These are phyloP conservation scores for Sebastolobus alascanus DNA, from an alignment of 2,797 vertebrate genomes.

Conservation along the genomic window DNA sequence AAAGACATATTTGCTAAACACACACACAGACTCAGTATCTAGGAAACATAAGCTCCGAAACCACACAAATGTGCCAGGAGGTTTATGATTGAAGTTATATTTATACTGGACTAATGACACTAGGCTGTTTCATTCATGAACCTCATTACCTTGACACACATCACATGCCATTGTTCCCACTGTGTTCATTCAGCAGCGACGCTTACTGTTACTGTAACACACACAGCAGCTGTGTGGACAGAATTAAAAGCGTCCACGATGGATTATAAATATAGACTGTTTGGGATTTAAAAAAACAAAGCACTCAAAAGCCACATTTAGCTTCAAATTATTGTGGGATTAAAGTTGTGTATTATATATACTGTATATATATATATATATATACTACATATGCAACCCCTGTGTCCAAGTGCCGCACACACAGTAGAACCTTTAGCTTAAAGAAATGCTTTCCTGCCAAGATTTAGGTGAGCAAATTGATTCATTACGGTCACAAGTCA, in stretches of 20 bases:
- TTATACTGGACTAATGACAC: conserved; percentile 4
- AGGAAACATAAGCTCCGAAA: conserved; percentile 27
- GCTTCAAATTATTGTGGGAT: neutral
- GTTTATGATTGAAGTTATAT: conserved; percentile 9
- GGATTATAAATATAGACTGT: neutral
- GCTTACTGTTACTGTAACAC: conserved; percentile 2
- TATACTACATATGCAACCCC: too few species aligned
- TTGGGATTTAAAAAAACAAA: neutral
- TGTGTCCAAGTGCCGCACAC: neutral
- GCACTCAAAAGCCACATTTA: neutral
- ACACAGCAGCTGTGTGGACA: conserved; percentile 21
- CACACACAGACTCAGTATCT: conserved; percentile 10
- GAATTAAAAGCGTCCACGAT: neutral
- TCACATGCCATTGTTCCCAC: neutral
- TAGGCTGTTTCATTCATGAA: conserved; percentile 11
- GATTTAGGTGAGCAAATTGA: neutral
- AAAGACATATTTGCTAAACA: conserved; percentile 5
- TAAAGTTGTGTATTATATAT: neutral
- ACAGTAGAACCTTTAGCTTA: neutral
- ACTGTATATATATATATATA: too few species aligned
- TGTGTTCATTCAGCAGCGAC: conserved; percentile 6
- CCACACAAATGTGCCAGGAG: neutral
- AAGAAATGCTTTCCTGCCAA: neutral
- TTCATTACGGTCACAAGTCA: neutral
- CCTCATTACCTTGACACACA: conserved; percentile 9